These are phyloP conservation scores for Drosophila albomicans DNA, from an alignment of 1,140 invertebrate genomes.

Conservation along the genomic window DNA sequence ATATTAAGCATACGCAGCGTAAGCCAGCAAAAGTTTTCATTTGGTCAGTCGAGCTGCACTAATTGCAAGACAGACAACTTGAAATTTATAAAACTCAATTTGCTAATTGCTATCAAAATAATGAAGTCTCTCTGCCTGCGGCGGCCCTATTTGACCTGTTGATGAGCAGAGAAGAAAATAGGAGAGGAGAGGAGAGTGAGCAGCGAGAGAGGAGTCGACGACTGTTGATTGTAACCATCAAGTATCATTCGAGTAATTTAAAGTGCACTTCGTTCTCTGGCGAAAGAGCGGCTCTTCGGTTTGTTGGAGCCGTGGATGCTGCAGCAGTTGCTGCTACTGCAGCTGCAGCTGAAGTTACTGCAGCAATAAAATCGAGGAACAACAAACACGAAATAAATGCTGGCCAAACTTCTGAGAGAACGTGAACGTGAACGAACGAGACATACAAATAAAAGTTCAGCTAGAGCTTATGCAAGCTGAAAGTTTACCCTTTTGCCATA, in stretches of 20 bases:
- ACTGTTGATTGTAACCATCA: conserved; percentile 77
- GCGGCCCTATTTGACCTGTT: background rate
- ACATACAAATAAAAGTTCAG: conserved; percentile 79
- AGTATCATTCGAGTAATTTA: conserved; percentile 82
- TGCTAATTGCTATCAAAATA: conserved; percentile 83
- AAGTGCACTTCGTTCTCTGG: conserved; percentile 58
- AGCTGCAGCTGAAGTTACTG: conserved; percentile 34
- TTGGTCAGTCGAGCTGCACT: conserved; percentile 61
- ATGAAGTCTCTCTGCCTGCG: conserved; percentile 60
- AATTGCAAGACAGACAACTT: conserved; percentile 77
- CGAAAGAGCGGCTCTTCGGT: conserved; percentile 44
- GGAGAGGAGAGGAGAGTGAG: too few species aligned
- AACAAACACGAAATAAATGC: conserved; percentile 35
- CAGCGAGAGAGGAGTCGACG: conserved; percentile 3
- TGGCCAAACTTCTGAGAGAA: conserved; percentile 50
- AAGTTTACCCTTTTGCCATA: conserved; percentile 57
- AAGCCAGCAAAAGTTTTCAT: conserved; percentile 16
- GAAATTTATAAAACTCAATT: conserved; percentile 80
- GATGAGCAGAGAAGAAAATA: too few species aligned
- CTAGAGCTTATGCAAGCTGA: conserved; percentile 61
- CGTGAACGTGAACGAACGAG: conserved; percentile 33
- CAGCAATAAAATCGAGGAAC: conserved; percentile 63
- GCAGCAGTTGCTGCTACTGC: conserved; percentile 19
- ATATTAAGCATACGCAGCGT: conserved; percentile 66
- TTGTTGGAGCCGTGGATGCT: conserved; percentile 48